Evolutionary conservation across 2,113 vertebrate genomes (phyloP), one percentile per base, ranked within the genome.

Genomic region (Lasiurus borealis): DNA sequence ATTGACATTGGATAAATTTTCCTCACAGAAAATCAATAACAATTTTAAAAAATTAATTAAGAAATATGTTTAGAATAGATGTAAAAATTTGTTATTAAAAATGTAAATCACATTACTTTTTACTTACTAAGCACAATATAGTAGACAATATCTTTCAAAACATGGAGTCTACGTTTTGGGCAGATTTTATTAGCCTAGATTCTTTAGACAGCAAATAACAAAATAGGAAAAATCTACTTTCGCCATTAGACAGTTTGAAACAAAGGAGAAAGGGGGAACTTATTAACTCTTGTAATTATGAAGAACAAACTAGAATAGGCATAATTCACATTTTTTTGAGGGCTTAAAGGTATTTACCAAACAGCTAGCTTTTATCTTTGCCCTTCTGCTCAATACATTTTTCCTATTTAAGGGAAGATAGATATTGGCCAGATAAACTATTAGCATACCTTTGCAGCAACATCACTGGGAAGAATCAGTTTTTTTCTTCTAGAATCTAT

Each of bases 81-180:
- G 8, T 54, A 25, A 89, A 90, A 86, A 40, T 68, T 86, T 88
- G 77, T 89, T 91, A 54, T 86, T 69, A 80, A 93, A 94, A 89
- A 40, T 92, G 21, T 44, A 94, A 96, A 88, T 73, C 52, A 90
- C 40, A 40, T 40, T 40, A 40, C 40, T 40, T 40, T 40, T 40
- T 40, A 40, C 40, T 40, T 86, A 90, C 77, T 76, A 89, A 73
- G 71, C 71, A 6, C 46, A 84, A 80, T 13, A 54, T 31, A 62
- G 57, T 48, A 75, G 52, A 89, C 15, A 75, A 31, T 66, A 46
- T 57, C 75, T 88, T 64, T 91, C 14, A 78, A 93, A 96, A 64
- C 46, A 82, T 15, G 11, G 29, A 88, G 3, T 50, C 46, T 50
- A 57, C 80, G n/a, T 72, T 64, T 14, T 78, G 54, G 23, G 11